A percentile compares a stretch with the other conserved stretches of the same genome.
These are phyloP conservation scores for Myanophis thanlyinensis DNA, from an alignment of 2,113 vertebrate genomes.

Conservation along the genomic window DNA sequence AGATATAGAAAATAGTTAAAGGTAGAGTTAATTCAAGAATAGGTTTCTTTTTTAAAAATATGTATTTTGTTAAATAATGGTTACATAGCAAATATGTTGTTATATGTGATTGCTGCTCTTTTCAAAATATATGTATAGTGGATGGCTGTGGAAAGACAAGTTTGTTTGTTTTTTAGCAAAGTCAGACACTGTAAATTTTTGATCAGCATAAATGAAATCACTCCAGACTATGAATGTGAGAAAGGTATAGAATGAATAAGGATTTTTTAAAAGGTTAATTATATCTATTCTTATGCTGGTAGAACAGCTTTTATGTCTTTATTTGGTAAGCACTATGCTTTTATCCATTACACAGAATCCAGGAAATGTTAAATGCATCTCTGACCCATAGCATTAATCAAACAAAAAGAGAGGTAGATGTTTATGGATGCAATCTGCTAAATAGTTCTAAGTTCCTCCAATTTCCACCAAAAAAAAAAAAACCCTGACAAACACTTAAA, in stretches of 20 bases:
- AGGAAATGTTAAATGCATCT: not conserved
- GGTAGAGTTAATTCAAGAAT: not conserved
- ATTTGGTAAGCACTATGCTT: not conserved
- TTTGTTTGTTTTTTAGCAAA: not conserved
- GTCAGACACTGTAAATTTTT: not conserved
- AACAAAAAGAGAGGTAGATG: not conserved
- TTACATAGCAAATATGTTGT: not conserved
- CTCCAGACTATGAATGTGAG: not conserved
- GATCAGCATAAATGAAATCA: not conserved
- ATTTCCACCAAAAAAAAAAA: not conserved
- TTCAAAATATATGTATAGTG: not conserved
- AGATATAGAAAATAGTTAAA: not conserved
- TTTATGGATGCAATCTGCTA: not conserved
- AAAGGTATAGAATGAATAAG: not conserved
- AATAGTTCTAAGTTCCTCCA: not conserved
- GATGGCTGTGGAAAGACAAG: not conserved
- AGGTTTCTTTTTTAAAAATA: not conserved
- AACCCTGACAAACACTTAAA: not conserved
- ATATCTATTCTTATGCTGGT: not conserved
- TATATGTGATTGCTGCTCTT: not conserved
- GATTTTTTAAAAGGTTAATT: not conserved
- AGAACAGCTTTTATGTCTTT: not conserved
- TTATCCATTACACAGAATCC: not conserved
- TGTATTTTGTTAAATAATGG: not conserved
- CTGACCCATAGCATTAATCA: not conserved